Evolutionary conservation across 2,888 invertebrate species (phyloP).

Genomic region (Polylopha cassiicola): DNA sequence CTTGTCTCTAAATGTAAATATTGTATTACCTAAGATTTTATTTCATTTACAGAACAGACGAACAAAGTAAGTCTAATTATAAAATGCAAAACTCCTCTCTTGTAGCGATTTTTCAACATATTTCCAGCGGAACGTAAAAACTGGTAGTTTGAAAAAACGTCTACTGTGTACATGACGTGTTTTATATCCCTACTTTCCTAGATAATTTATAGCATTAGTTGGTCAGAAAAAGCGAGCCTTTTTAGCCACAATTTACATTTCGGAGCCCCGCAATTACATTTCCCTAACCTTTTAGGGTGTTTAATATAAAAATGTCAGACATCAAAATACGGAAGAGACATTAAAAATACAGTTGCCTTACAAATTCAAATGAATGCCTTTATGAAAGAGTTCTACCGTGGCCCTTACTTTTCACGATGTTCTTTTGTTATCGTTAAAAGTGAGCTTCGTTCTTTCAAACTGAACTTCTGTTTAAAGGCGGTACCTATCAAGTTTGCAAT

Average conservation of each 20-base stretch:
- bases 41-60: no score
- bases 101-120: no score
- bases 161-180: conserved; percentile 4
- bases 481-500: no score
- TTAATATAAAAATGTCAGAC: conserved; percentile 9
- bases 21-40: no score
- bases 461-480: no score
- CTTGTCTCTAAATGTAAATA: no score
- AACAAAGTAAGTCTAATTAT: no score
- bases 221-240: conserved; percentile 2
- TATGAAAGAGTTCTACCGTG: conserved; percentile 6
- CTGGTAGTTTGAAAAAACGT: no score
- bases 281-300: conserved; percentile 6
- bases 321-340: conserved; percentile 9
- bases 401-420: conserved; percentile 7
- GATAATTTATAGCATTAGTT: conserved; percentile 15
- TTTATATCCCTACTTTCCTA: conserved; percentile 7
- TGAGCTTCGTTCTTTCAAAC: conserved; percentile 11
- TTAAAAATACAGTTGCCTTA: conserved; percentile 13
- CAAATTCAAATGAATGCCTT: conserved; percentile 15
- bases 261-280: conserved; percentile 5
- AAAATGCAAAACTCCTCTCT: no score
- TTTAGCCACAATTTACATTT: conserved; percentile 11
- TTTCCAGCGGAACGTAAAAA: no score
- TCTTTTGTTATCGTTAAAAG: conserved; percentile 11